These are phyloP conservation scores for Lutraria rhynchaena DNA, from an alignment of 1,140 invertebrate genomes.

Conservation along the genomic window DNA sequence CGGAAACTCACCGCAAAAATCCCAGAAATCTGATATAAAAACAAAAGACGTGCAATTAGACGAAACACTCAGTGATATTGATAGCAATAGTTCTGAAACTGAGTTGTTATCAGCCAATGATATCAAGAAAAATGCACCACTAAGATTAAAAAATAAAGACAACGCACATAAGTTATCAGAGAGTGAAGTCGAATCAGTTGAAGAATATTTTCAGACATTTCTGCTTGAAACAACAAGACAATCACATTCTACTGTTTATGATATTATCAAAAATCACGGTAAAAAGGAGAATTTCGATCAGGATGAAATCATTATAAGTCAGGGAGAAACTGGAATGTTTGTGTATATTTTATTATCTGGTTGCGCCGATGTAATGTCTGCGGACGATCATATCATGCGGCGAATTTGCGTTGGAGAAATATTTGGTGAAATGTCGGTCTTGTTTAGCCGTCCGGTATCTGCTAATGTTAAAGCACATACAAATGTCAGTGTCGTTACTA, in stretches of 20 bases:
- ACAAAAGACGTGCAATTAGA: not conserved
- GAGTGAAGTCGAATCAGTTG: not conserved
- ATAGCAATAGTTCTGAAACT: not conserved
- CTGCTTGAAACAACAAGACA: not conserved
- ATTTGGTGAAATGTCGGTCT: slow-evolving; percentile 19
- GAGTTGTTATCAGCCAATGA: not conserved
- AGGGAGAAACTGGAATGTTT: not conserved
- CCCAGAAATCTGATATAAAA: not conserved
- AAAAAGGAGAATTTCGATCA: not conserved
- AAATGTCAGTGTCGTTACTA: not conserved
- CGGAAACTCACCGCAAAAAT: not conserved
- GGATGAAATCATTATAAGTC: not conserved
- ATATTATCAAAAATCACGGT: not conserved
- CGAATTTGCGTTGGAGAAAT: not conserved
- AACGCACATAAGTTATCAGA: not conserved
- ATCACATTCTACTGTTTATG: slow-evolving; percentile 7
- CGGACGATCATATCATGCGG: not conserved
- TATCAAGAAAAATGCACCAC: not conserved
- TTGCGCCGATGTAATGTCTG: not conserved
- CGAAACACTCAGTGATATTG: not conserved
- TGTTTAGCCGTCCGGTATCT: slow-evolving; percentile 8
- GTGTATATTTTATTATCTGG: not conserved
- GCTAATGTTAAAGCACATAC: not conserved
- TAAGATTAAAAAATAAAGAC: not conserved
- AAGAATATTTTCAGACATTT: slow-evolving; percentile 3